A percentile compares a stretch with the other conserved stretches of the same genome.
phyloP scores from a whole-genome alignment of 2,888 invertebrate genomes.

The Idaea straminata region DNA sequence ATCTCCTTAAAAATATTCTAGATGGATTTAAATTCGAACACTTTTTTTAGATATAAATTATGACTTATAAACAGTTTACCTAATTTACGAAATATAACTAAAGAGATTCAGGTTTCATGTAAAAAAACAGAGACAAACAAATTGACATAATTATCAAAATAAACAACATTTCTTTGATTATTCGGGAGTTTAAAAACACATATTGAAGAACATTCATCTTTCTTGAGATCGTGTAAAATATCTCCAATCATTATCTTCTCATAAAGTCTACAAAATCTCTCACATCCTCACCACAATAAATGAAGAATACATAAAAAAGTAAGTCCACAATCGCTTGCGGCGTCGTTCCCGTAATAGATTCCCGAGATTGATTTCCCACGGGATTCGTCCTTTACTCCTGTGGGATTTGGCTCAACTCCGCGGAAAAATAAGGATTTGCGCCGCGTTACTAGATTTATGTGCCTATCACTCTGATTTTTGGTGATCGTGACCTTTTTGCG shows the following conservation, averaged over 20 bases:
- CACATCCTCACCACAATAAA: neutral
- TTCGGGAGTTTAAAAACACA: too few species aligned
- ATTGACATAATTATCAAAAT: too few species aligned
- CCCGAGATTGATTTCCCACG: slow-evolving; percentile 14
- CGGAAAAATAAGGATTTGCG: slow-evolving; percentile 4
- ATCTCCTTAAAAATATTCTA: too few species aligned
- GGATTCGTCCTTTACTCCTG: neutral
- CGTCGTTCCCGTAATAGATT: slow-evolving; percentile 10
- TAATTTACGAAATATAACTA: too few species aligned
- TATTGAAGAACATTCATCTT: too few species aligned
- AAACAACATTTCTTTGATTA: too few species aligned
- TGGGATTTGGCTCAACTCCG: neutral
- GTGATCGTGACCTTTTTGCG: neutral
- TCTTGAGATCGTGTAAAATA: neutral
- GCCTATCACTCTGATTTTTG: neutral
- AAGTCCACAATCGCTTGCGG: slow-evolving; percentile 4
- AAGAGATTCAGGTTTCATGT: too few species aligned
- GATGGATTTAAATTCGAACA: too few species aligned
- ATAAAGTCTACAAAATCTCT: neutral
- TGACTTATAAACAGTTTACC: too few species aligned
- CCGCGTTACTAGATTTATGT: slow-evolving; percentile 3
- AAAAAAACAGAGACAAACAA: too few species aligned
- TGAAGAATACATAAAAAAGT: slow-evolving; percentile 7
- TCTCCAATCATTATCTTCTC: neutral
- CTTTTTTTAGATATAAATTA: too few species aligned